Evolutionary conservation across 2,797 vertebrate species (phyloP).

Genomic region (Liasis olivaceus): DNA sequence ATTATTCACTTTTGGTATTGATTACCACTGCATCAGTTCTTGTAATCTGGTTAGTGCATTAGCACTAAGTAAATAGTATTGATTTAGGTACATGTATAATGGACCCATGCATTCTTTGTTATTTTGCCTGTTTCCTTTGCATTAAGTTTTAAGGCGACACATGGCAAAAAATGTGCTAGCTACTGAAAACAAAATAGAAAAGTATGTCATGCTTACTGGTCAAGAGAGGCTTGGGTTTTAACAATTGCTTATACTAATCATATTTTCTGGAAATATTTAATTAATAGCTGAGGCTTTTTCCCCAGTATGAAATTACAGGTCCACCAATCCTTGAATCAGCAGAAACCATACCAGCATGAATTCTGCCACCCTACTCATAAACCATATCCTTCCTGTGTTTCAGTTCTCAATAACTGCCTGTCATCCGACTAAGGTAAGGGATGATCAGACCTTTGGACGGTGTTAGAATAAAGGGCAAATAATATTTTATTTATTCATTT

Average conservation of each 20-base stretch:
- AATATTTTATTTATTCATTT: not conserved
- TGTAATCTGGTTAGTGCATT: constrained; percentile 80
- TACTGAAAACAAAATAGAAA: constrained; percentile 43
- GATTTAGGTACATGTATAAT: constrained; percentile 73
- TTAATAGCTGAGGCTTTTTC: not conserved
- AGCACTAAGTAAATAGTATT: constrained; percentile 77
- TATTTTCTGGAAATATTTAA: not conserved
- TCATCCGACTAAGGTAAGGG: not conserved
- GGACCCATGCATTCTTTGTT: constrained; percentile 68
- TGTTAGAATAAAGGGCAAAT: not conserved
- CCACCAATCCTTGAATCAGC: not conserved
- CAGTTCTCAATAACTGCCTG: not conserved
- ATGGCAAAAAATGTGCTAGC: constrained; percentile 52
- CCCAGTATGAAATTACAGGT: not conserved
- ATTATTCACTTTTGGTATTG: constrained; percentile 77
- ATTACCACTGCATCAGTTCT: constrained; percentile 72
- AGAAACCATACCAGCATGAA: not conserved
- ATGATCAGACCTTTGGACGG: not conserved
- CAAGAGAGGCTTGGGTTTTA: not conserved
- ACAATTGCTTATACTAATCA: constrained; percentile 24
- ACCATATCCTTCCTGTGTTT: not conserved
- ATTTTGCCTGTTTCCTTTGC: constrained; percentile 64
- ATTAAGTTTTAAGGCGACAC: constrained; percentile 60
- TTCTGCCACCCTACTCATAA: not conserved
- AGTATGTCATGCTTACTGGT: constrained; percentile 10